Evolutionary conservation across 2,888 invertebrate species (phyloP), one percentile per base, ranked within the genome.

Genomic region (Xylota sylvarum): DNA sequence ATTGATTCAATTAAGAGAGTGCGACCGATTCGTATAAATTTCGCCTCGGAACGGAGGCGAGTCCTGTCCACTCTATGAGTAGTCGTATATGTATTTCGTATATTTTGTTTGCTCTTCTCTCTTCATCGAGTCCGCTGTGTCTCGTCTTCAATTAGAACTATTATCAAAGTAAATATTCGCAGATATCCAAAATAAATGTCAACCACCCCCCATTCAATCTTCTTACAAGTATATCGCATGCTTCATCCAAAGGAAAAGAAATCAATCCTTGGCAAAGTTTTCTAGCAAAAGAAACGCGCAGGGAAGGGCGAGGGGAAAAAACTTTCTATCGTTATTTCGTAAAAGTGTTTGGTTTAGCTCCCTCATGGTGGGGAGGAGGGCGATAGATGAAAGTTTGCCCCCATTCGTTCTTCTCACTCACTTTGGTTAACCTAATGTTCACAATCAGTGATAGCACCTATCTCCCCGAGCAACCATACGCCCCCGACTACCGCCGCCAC

Each of bases 221-320:
- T 62, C 52, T 40, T 50, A 62, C 62, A 62, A 67, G 30, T 40
- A 58, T 80, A 65, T 58, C 10, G 50, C 73, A 65, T 60, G 14
- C 50, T 67, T 19, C 17, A 27, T 52, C 17, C 43, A 52, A 60
- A 12, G n/a, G 35, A 67, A 52, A 43, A 73, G 35, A 74, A 80
- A 80, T 74, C 73, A 81, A 74, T 81, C 43, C 52, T 67, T 74
- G 46, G 55, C 17, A 67, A 74, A 67, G 60, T 81, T 81, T 81
- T 62, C 52, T 50, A 32, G 58, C 30, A 46, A 32, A 30, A 12
- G 58, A 46, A 58, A 48, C 46, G 6, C 9, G 55, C 17, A 43
- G 37, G 10, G 17, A 43, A 46, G 17, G 10, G n/a, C 37, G 9
- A 30, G 46, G 43, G 5, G 6, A 58, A 19, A 58, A 76, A 69